phyloP scores from a whole-genome alignment of 2,888 invertebrate species.

The Latrodectus elegans region DNA sequence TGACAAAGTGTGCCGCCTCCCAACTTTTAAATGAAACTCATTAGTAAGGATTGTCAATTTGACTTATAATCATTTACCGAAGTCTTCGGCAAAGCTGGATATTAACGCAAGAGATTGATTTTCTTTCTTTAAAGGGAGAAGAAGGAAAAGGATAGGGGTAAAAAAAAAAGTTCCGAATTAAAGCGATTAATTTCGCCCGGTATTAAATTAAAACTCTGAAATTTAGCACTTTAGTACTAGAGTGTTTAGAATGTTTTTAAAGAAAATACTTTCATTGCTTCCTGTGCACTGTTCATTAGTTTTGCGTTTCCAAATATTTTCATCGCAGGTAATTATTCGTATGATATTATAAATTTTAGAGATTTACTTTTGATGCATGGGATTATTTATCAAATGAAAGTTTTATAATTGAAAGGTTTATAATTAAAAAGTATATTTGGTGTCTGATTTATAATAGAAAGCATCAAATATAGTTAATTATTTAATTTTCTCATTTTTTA shows the following conservation, averaged over 20 bases:
- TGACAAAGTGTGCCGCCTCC: slow-evolving; percentile 66
- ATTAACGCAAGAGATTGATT: slow-evolving; percentile 67
- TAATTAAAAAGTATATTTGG: no score
- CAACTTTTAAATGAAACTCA: slow-evolving; percentile 69
- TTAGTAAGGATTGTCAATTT: slow-evolving; percentile 67
- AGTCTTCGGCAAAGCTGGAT: slow-evolving; percentile 54
- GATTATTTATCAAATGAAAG: no score
- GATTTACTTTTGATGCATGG: no score
- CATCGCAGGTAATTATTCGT: background rate
- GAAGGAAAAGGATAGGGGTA: background rate
- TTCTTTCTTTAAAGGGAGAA: slow-evolving; percentile 18
- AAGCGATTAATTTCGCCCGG: slow-evolving; percentile 65
- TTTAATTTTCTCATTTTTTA: no score
- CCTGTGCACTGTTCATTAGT: background rate
- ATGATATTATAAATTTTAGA: background rate
- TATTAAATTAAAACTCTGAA: slow-evolving; percentile 68
- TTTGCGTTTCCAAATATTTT: background rate
- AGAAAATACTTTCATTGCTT: slow-evolving; percentile 25
- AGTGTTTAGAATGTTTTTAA: slow-evolving; percentile 32
- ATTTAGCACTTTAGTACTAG: slow-evolving; percentile 46
- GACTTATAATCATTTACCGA: slow-evolving; percentile 69
- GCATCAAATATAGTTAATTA: no score
- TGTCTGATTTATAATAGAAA: no score
- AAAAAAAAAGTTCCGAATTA: slow-evolving; percentile 62
- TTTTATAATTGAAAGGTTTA: no score